Base-by-base conservation (phyloP, 2,113 vertebrate genomes). In the Haemorhous mexicanus region DNA sequence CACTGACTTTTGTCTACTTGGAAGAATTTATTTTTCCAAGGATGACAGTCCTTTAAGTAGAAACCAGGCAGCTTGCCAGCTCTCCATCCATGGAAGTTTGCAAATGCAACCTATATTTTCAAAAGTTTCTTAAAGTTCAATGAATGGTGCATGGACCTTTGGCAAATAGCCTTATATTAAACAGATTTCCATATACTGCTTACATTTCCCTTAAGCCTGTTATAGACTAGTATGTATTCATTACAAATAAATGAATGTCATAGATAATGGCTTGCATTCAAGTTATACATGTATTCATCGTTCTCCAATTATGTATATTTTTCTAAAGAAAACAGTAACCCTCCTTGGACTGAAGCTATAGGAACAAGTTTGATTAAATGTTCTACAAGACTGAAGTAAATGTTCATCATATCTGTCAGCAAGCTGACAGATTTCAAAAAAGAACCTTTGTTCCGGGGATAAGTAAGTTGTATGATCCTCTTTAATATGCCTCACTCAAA, bases 11-110 rank as follows among this genome's bases (percentile, higher is more conserved):
- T 98, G 97, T 98, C 98, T 98, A 97, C 98, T 98, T 98, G 98
- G 97, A 98, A 97, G 98, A 98, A 99, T 98, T 98, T 99, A 98
- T 98, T 99, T 99, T 97, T 98, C 98, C 98, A 98, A 97, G 96
- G 98, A 97, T 98, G 98, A 98, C 98, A 98, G 98, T 98, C 97
- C 97, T 99, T 99, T 98, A 98, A 98, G 98, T 97, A 98, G 96
- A 97, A 98, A 96, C 96, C 95, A 98, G 98, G 98, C 98, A 98
- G 95, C 90, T 95, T 98, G 98, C 98, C 98, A 98, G 97, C 90
- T 97, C 91, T 91, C 89, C 93, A 92, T 97, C 97, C 97, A 94
- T 89, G 94, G 97, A 97, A 96, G 97, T 98, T 98, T 97, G 95
- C 93, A 98, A 98, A 98, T 98, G 96, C 95, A 98, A 96, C 96